These are phyloP conservation scores for Drosophila paranaensis DNA, from an alignment of 2,888 invertebrate species.

Conservation along the genomic window DNA sequence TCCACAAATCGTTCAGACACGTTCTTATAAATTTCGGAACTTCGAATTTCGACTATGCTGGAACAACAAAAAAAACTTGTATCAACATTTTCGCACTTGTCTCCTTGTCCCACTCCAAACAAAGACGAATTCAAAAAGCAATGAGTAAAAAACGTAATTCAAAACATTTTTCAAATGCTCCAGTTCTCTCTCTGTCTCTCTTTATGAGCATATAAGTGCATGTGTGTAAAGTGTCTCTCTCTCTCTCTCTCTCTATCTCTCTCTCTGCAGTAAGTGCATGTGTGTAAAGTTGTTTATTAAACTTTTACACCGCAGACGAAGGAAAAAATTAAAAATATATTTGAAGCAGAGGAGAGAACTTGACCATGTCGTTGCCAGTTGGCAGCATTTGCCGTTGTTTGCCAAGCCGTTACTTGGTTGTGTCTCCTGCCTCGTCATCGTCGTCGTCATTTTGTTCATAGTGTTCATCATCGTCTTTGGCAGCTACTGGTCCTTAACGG, in stretches of 20 bases:
- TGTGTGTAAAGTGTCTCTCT: constrained; percentile 12
- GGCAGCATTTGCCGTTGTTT: constrained; percentile 64
- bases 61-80: constrained; percentile 45
- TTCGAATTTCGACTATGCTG: constrained; percentile 36
- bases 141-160: constrained; percentile 63
- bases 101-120: constrained; percentile 52
- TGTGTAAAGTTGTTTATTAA: constrained; percentile 73
- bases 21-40: constrained; percentile 12
- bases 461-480: constrained; percentile 15
- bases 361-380: constrained; percentile 70
- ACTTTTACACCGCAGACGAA: constrained; percentile 63
- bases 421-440: constrained; percentile 27
- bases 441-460: constrained; percentile 14
- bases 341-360: constrained; percentile 60
- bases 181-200: constrained; percentile 44
- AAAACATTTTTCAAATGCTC: constrained; percentile 77
- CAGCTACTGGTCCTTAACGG: constrained; percentile 54
- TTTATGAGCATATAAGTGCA: constrained; percentile 1
- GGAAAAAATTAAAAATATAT: constrained; percentile 28
- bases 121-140: constrained; percentile 45
- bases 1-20: background rate
- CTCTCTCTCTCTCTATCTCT: constrained; percentile 1
- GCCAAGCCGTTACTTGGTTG: constrained; percentile 73
- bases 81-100: constrained; percentile 71
- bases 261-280: constrained; percentile 33